phyloP scores from a whole-genome alignment of 2,888 invertebrate genomes.

The Stenolophus ochropezus region DNA sequence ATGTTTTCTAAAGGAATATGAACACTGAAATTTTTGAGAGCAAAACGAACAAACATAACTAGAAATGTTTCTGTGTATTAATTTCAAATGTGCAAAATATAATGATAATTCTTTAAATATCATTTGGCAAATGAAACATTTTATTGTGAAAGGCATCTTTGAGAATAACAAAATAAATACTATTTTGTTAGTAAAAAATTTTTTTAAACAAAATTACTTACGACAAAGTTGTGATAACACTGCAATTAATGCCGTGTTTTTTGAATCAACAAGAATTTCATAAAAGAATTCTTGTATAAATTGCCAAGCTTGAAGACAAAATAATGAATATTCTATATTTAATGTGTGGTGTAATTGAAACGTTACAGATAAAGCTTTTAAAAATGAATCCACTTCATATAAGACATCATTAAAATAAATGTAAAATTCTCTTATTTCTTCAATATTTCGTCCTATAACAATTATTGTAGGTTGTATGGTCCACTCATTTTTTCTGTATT shows the following conservation, averaged over 20 bases:
- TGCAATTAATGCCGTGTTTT: background rate
- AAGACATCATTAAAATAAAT: background rate
- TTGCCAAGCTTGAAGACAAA: background rate
- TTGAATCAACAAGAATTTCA: conserved; percentile 3
- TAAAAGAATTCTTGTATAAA: conserved; percentile 6
- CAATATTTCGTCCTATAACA: background rate
- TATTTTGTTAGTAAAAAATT: background rate
- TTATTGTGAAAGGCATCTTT: background rate
- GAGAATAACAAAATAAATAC: background rate
- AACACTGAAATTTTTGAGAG: background rate
- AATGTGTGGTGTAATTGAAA: background rate
- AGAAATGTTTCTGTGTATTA: background rate
- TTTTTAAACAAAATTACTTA: background rate
- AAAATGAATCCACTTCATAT: conserved; percentile 10
- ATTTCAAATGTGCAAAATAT: conserved; percentile 8
- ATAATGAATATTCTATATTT: conserved; percentile 1
- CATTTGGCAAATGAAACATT: background rate
- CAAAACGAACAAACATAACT: background rate
- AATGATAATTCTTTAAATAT: background rate
- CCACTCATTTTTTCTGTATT: background rate
- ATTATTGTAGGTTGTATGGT: background rate
- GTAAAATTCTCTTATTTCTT: background rate
- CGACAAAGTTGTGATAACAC: background rate
- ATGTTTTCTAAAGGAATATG: background rate
- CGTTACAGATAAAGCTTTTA: background rate